Evolutionary conservation across 2,113 vertebrate species (phyloP).

Genomic region (Telmatochromis sp.): DNA sequence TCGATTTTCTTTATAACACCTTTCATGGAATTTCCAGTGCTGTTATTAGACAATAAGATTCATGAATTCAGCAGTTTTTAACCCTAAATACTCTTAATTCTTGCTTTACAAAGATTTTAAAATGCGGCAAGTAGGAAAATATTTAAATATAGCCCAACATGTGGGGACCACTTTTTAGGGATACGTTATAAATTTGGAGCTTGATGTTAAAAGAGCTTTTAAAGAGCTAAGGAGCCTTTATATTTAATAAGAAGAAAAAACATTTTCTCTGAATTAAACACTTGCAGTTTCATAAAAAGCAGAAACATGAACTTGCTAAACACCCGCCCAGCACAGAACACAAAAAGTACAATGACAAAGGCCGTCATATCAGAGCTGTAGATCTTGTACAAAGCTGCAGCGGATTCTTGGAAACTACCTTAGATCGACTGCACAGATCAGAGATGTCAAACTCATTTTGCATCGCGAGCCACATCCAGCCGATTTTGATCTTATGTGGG

Average conservation of each 20-base stretch:
- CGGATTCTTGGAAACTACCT: fast-evolving
- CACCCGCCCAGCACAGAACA: neutral
- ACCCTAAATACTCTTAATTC: neutral
- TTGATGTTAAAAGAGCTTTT: neutral
- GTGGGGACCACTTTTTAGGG: fast-evolving
- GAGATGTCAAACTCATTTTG: neutral
- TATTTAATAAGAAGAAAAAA: neutral
- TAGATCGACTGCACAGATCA: neutral
- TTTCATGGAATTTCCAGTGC: neutral
- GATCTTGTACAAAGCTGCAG: neutral
- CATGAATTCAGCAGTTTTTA: fast-evolving
- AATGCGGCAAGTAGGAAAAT: neutral
- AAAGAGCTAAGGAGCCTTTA: neutral
- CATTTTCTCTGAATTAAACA: neutral
- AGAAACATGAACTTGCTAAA: neutral
- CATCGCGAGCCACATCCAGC: neutral
- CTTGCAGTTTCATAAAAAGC: neutral
- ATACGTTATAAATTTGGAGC: neutral
- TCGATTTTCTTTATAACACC: neutral
- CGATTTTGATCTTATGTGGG: neutral
- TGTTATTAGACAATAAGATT: neutral
- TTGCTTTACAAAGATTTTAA: neutral
- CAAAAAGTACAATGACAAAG: neutral
- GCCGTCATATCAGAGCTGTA: neutral
- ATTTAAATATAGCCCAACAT: neutral